phyloP scores from a whole-genome alignment of 2,888 invertebrate genomes.

The Heteropelma amictum region DNA sequence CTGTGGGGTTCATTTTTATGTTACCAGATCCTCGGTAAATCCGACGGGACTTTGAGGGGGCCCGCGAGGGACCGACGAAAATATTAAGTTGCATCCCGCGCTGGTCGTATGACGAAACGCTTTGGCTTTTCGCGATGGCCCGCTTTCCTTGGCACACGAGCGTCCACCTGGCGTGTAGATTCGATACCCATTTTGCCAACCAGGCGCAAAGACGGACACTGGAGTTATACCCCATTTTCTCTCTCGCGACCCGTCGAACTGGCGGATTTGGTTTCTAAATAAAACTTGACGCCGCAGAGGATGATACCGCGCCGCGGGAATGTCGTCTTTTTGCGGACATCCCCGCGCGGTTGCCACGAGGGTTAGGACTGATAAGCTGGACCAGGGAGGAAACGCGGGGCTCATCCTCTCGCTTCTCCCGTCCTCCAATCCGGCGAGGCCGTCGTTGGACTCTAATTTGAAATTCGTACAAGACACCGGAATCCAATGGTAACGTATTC shows the following conservation, averaged over 20 bases:
- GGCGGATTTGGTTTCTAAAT: conserved; percentile 68
- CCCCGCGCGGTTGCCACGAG: conserved; percentile 57
- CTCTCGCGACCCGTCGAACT: conserved; percentile 7
- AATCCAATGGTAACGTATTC: conserved; percentile 47
- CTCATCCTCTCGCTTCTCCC: background rate
- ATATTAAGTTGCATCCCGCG: conserved; percentile 64
- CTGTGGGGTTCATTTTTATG: conserved; percentile 67
- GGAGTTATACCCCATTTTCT: conserved; percentile 31
- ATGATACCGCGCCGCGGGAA: conserved; percentile 29
- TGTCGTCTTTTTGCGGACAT: conserved; percentile 28
- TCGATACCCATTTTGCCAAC: conserved; percentile 40
- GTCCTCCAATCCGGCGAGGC: conserved; percentile 35
- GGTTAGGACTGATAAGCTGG: conserved; percentile 63
- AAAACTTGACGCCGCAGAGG: conserved; percentile 65
- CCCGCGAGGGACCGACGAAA: conserved; percentile 59
- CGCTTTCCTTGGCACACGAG: conserved; percentile 29
- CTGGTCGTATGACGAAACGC: conserved; percentile 56
- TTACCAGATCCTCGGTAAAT: conserved; percentile 67
- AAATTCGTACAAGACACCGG: conserved; percentile 60
- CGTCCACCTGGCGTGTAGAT: background rate
- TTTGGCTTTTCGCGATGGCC: conserved; percentile 43
- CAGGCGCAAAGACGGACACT: conserved; percentile 24
- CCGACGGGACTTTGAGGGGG: conserved; percentile 60
- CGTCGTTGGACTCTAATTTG: conserved; percentile 66
- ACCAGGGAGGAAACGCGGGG: conserved; percentile 57